Evolutionary conservation across 2,888 invertebrate species (phyloP).

Genomic region (Dicycla oo): DNA sequence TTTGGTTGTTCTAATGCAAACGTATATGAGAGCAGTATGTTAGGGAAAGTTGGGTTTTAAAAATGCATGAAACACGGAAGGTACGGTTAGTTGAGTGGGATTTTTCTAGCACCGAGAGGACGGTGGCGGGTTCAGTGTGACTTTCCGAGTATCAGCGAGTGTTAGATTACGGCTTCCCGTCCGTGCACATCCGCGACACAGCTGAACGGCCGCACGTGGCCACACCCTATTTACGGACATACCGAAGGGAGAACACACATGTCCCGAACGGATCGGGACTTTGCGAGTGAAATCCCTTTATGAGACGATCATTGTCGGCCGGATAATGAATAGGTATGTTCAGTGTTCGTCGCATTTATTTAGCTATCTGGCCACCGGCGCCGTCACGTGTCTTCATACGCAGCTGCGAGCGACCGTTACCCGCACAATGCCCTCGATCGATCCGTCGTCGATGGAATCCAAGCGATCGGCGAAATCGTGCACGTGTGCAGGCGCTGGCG

Average conservation of each 20-base stretch:
- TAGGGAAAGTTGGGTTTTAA: constrained; percentile 11
- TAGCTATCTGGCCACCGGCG: constrained; percentile 89
- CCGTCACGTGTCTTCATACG: constrained; percentile 88
- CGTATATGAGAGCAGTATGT: constrained; percentile 9
- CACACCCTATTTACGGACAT: constrained; percentile 90
- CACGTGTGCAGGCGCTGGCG: constrained; percentile 83
- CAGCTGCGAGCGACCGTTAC: constrained; percentile 90
- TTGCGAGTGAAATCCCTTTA: constrained; percentile 90
- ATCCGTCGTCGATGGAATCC: constrained; percentile 87
- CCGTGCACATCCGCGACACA: constrained; percentile 88
- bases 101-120: constrained; percentile 42
- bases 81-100: constrained; percentile 3
- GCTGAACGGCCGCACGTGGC: constrained; percentile 90
- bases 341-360: constrained; percentile 87
- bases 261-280: constrained; percentile 90
- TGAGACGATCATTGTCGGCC: constrained; percentile 87
- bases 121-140: constrained; percentile 74
- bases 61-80: constrained; percentile 3
- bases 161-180: constrained; percentile 89
- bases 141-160: constrained; percentile 83
- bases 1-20: constrained; percentile 75
- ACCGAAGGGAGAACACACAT: constrained; percentile 89
- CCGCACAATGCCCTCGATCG: constrained; percentile 90
- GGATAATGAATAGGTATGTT: constrained; percentile 89
- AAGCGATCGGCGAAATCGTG: constrained; percentile 87